Percentiles rank a stretch among this genome's conserved stretches.
phyloP scores from a whole-genome alignment of 2,888 invertebrate species.

The Tillus elongatus region DNA sequence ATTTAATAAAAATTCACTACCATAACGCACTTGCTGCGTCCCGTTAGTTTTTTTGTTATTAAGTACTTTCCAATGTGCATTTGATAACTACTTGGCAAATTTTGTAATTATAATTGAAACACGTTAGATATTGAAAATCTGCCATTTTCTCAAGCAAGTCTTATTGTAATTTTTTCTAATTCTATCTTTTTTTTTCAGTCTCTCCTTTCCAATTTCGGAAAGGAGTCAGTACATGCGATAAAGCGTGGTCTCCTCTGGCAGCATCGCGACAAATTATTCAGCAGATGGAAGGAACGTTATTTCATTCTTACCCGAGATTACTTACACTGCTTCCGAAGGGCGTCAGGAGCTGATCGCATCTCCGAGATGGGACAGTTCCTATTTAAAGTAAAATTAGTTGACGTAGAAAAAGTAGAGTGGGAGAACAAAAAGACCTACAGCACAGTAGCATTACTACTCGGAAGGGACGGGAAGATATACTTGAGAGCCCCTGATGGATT shows the following conservation, averaged over 20 bases:
- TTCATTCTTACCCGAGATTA: conserved; percentile 58
- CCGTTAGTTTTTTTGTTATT: too few relatives aligned
- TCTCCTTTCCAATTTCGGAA: conserved; percentile 35
- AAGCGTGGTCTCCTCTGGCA: conserved; percentile 57
- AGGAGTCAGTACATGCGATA: conserved; percentile 49
- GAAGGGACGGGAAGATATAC: conserved; percentile 44
- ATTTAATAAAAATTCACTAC: too few relatives aligned
- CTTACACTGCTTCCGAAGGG: conserved; percentile 55
- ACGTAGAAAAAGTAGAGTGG: conserved; percentile 58
- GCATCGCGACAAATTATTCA: conserved; percentile 54
- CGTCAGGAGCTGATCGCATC: conserved; percentile 48
- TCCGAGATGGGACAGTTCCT: conserved; percentile 61
- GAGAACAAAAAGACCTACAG: conserved; percentile 56
- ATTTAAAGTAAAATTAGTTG: conserved; percentile 53
- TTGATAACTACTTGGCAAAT: too few relatives aligned
- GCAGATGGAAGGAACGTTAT: conserved; percentile 58
- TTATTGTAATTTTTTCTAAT: too few relatives aligned
- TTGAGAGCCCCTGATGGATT: conserved; percentile 47
- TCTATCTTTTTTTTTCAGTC: conserved; percentile 32
- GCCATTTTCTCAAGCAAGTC: too few relatives aligned
- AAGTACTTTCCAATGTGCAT: too few relatives aligned
- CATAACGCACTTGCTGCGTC: too few relatives aligned
- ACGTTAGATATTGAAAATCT: too few relatives aligned
- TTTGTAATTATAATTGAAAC: too few relatives aligned
- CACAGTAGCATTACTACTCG: conserved; percentile 48